Conservation (phyloP, 2,113 vertebrate genomes). For the Megaptera novaeangliae region DNA sequence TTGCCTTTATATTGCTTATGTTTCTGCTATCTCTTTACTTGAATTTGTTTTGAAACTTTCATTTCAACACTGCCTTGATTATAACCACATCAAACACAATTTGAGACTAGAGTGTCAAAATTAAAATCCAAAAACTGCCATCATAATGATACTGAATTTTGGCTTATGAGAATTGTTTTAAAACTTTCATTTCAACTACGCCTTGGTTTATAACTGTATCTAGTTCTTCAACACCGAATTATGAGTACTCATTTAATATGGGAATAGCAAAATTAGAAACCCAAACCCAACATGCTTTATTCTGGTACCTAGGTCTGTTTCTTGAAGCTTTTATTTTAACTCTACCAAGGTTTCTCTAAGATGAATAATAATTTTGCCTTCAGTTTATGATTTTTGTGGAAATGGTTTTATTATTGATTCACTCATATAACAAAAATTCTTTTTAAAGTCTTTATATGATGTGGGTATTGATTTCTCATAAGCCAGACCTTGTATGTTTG, state of each 20-base stretch:
- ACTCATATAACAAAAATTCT: neutral
- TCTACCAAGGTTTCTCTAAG: neutral
- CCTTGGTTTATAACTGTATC: neutral
- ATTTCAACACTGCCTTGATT: neutral
- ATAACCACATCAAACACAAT: constrained; percentile 49
- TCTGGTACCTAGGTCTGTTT: neutral
- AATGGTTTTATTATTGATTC: neutral
- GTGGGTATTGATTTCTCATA: neutral
- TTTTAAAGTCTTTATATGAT: neutral
- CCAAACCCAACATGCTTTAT: neutral
- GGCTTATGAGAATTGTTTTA: neutral
- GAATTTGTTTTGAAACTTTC: constrained; percentile 43
- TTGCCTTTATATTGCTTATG: neutral
- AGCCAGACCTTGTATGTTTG: neutral
- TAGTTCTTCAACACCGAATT: neutral
- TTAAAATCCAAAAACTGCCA: constrained; percentile 28
- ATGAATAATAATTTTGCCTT: neutral
- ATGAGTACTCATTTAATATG: neutral
- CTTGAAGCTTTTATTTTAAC: neutral
- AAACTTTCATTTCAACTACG: constrained; percentile 39
- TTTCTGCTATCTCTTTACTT: constrained; percentile 33
- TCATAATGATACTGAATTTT: constrained; percentile 42
- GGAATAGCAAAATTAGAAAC: neutral
- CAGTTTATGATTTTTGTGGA: neutral
- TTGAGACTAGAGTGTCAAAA: constrained; percentile 17